Evolutionary conservation across 2,888 invertebrate species (phyloP), one percentile per base, ranked within the genome.

Genomic region (Euzophera pinguis): DNA sequence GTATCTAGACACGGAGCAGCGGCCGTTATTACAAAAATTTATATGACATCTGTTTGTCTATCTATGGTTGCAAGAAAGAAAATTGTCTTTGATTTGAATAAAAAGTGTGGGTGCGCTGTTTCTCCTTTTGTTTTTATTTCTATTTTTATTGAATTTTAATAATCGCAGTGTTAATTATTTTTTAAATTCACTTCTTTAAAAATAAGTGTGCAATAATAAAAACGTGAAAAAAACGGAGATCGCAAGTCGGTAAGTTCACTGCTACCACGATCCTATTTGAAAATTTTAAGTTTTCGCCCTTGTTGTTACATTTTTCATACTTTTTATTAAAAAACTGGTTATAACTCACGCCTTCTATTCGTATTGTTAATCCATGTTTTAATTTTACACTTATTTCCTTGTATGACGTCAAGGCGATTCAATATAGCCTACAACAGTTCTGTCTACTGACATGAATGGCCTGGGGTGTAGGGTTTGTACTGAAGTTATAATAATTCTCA

Each of bases 241-340:
- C 57, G 45, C 56, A 61, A 61, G 62, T 70, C 58, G 73, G 78
- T 78, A 63, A 78, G 78, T 73, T 48, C 58, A 67, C 66, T 67
- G 69, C 66, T 16, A 32, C 8, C 39, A 32, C 29, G 27, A 39
- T 29, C 38, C 16, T 3, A 67, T 53, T 60, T 59, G 62, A 63
- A 59, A 66, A 61, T 55, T 63, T 59, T 63, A 54, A 54, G 54
- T 64, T 75, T 65, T 74, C 64, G 81, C 73, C 81, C 79, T 80
- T 81, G 81, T 72, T 65, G 70, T 75, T 61, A 66, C 54, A 59
- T 67, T 71, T 66, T 68, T 56, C 52, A 10, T 57, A 27, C 39
- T 12, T 54, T 59, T 60, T 59, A 47, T 52, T 56, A 22, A 22
- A 22, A 22, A 9, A 14, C 39, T 37, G 37, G 12, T 37, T 37